Evolutionary conservation across 1,140 invertebrate species (phyloP), one percentile per base, ranked within the genome.

Genomic region (Aphaenogaster ashmeadi): DNA sequence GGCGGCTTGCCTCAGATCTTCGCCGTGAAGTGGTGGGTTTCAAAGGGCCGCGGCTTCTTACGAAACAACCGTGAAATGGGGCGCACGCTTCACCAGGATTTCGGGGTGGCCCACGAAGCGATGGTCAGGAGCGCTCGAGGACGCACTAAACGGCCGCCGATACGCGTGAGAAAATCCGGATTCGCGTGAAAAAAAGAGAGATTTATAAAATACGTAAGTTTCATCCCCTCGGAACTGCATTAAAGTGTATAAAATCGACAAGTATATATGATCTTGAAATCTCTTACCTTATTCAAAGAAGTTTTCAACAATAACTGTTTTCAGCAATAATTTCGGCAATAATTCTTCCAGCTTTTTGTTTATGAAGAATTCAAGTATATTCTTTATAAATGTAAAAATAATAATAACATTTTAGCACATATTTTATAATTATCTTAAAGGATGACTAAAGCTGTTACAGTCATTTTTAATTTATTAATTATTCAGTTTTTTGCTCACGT

Each of bases 1-100:
- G 78, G 88, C 86, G 86, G 89, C 67, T 83, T 50, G 80, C 75
- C 79, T 94, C 78, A 89, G 92, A 94, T 93, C 83, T 92, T 91
- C 80, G 79, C 90, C 92, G 90, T 89, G 81, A 64, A 84, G 78
- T 86, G 88, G 62, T 91, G 84, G 41, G 77, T 93, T 94, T 95
- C 94, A 95, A 95, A 95, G 88, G 79, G 15, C 67, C 78, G 78
- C 78, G 13, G 47, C 60, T 27, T 58, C 33, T 54, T 84, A 64
- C 67, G 52, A 60, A 88, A 83, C 38, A 58, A 84, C 79, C 86
- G 64, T 88, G 86, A 92, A 91, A 91, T 86, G 69, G 80, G 83
- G 86, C 88, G 85, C 90, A 87, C 92, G 87, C 90, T 92, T 87
- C 87, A 74, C 1, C 83, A 85, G 54, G 78, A 88, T 80, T 92